Evolutionary conservation across 2,888 invertebrate genomes (phyloP).

Genomic region (Zygothrica quintamaculata): DNA sequence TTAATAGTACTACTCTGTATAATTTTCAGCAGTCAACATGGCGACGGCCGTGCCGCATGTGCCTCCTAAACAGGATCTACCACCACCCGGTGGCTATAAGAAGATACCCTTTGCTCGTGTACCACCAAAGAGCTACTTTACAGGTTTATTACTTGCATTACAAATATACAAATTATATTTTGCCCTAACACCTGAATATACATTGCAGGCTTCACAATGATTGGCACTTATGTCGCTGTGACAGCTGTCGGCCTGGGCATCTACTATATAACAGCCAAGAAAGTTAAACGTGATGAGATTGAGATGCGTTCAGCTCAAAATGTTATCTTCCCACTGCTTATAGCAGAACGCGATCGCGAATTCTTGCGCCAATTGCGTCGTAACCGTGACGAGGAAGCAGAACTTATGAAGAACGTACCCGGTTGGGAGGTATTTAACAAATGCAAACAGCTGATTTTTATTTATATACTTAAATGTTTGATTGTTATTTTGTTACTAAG

Average conservation of each 20-base stretch:
- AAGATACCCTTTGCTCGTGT: conserved; percentile 90
- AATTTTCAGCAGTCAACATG: conserved; percentile 58
- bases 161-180: neutral
- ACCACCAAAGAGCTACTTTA: conserved; percentile 89
- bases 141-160: conserved; percentile 86
- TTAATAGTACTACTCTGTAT: neutral
- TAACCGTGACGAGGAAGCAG: conserved; percentile 93
- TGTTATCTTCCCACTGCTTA: conserved; percentile 90
- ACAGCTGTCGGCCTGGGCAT: conserved; percentile 87
- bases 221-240: conserved; percentile 87
- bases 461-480: neutral
- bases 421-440: conserved; percentile 89
- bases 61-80: conserved; percentile 92
- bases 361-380: conserved; percentile 91
- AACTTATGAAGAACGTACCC: conserved; percentile 95
- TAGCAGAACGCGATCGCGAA: conserved; percentile 94
- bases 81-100: conserved; percentile 95
- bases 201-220: conserved; percentile 86
- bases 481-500: conserved; percentile 42
- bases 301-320: conserved; percentile 92
- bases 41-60: conserved; percentile 76
- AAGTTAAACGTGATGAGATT: conserved; percentile 86
- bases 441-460: too few relatives aligned
- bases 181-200: neutral
- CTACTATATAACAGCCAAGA: conserved; percentile 86